Conservation (phyloP, 2,888 invertebrate species). For the Eucera pruinosa region DNA sequence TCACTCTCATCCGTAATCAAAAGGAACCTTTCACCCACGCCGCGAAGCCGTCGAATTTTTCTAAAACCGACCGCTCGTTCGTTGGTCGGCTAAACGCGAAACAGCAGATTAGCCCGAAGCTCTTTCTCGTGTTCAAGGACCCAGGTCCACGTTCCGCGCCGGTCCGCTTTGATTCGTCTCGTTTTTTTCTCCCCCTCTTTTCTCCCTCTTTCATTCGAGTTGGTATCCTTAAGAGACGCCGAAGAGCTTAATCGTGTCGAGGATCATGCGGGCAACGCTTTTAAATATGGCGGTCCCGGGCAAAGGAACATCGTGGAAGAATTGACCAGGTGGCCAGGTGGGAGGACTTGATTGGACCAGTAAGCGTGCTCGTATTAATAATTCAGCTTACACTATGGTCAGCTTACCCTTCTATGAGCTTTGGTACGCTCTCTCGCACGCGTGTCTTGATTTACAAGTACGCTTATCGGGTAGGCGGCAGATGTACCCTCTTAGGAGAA, state of each 20-base stretch:
- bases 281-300: constrained; percentile 65
- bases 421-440: constrained; percentile 58
- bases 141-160: constrained; percentile 27
- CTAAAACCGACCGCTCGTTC: neutral
- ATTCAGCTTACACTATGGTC: constrained; percentile 75
- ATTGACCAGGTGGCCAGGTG: constrained; percentile 76
- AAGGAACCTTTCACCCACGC: neutral
- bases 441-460: constrained; percentile 81
- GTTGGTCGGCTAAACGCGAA: constrained; percentile 31
- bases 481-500: constrained; percentile 73
- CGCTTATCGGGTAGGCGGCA: constrained; percentile 79
- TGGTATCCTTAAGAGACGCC: constrained; percentile 62
- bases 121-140: constrained; percentile 58
- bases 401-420: constrained; percentile 63
- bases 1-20: neutral
- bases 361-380: constrained; percentile 79
- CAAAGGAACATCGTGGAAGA: constrained; percentile 68
- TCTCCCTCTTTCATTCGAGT: constrained; percentile 19
- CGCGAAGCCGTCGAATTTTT: neutral
- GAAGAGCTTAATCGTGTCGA: constrained; percentile 76
- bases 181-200: too few species aligned
- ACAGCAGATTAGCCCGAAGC: constrained; percentile 59
- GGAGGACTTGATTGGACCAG: constrained; percentile 80
- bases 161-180: too few species aligned
- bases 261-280: constrained; percentile 75